Conservation (phyloP, 2,888 invertebrate genomes). For the Leptarthrus brevirostris region DNA sequence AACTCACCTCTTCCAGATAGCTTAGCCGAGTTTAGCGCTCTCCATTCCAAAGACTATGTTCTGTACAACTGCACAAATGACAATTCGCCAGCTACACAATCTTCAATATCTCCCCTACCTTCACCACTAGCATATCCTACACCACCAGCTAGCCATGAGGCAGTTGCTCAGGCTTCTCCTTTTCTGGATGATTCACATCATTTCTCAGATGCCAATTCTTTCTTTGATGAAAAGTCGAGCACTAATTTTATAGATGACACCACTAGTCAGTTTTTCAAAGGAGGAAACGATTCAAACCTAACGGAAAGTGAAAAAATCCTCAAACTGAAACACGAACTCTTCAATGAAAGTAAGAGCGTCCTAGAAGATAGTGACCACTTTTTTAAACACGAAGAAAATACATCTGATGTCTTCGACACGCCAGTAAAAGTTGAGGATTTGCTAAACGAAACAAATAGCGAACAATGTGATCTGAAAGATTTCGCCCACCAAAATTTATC, state of each 20-base stretch:
- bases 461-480: slow-evolving; percentile 64
- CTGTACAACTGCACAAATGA: slow-evolving; percentile 65
- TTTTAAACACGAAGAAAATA: slow-evolving; percentile 54
- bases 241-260: slow-evolving; percentile 61
- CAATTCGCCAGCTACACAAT: slow-evolving; percentile 65
- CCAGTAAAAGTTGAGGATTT: slow-evolving; percentile 64
- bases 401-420: slow-evolving; percentile 60
- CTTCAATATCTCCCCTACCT: slow-evolving; percentile 73
- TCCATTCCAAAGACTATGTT: slow-evolving; percentile 72
- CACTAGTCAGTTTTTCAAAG: slow-evolving; percentile 61
- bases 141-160: slow-evolving; percentile 89
- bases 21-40: slow-evolving; percentile 84
- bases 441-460: slow-evolving; percentile 62
- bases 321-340: slow-evolving; percentile 62
- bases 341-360: slow-evolving; percentile 60
- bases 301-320: slow-evolving; percentile 65
- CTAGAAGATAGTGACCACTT: slow-evolving; percentile 61
- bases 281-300: slow-evolving; percentile 58
- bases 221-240: slow-evolving; percentile 64
- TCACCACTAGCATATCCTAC: slow-evolving; percentile 85
- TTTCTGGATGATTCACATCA: slow-evolving; percentile 65
- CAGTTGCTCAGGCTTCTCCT: slow-evolving; percentile 68
- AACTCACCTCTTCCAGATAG: slow-evolving; percentile 84
- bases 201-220: slow-evolving; percentile 64
- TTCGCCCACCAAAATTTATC: slow-evolving; percentile 66